phyloP scores from a whole-genome alignment of 1,140 invertebrate species.

The Macrotrachela quadricornifera region DNA sequence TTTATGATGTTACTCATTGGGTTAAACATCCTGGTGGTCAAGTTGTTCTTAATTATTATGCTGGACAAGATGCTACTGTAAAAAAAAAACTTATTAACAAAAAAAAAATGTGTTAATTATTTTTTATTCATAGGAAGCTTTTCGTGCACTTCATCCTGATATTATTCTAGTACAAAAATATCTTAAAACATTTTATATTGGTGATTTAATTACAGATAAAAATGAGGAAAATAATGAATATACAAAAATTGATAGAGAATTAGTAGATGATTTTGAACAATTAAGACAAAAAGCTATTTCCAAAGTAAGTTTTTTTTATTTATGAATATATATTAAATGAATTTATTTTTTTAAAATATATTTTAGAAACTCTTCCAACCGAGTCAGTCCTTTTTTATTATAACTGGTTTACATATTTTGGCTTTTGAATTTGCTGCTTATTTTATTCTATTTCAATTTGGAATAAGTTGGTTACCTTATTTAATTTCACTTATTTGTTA shows the following conservation, averaged over 20 bases:
- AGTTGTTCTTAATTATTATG: constrained; percentile 21
- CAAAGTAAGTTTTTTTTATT: constrained; percentile 4
- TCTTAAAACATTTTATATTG: not conserved
- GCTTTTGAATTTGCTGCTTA: not conserved
- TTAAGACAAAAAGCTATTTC: not conserved
- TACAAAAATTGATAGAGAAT: not conserved
- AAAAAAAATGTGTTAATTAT: not conserved
- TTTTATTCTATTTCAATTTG: not conserved
- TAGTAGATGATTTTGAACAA: constrained; percentile 1
- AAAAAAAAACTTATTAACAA: not conserved
- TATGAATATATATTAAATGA: not conserved
- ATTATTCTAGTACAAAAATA: not conserved
- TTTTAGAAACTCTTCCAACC: constrained; percentile 4
- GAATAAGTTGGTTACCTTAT: constrained; percentile 14
- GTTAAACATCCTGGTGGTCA: constrained; percentile 26
- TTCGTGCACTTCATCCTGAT: not conserved
- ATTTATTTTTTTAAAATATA: not conserved
- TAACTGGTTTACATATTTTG: not conserved
- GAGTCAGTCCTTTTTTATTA: not conserved
- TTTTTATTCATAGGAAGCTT: not conserved
- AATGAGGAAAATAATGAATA: not conserved
- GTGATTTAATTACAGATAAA: not conserved
- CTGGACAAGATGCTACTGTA: constrained; percentile 27
- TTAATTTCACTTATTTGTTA: constrained; percentile 17
- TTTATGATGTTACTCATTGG: constrained; percentile 25